A percentile compares a stretch with the other conserved stretches of the same genome.
These are phyloP conservation scores for Dexiosoma caninum DNA, from an alignment of 2,888 invertebrate genomes.

Conservation along the genomic window DNA sequence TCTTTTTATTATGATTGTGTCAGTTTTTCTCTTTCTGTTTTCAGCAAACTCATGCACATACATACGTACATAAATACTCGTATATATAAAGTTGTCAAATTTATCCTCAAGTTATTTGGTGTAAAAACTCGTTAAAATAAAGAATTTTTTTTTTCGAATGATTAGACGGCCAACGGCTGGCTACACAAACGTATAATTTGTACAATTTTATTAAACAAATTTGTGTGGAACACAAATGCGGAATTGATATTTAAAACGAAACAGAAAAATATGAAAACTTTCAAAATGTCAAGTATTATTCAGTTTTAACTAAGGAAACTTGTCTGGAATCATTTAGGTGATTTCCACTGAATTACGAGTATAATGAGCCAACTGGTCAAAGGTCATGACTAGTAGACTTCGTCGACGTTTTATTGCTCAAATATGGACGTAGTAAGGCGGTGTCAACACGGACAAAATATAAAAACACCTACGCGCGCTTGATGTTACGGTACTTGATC, in stretches of 20 bases:
- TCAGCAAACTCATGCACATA: no score
- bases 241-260: neutral
- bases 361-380: no score
- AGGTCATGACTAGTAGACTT: no score
- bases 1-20: constrained; percentile 13
- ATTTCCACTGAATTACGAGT: no score
- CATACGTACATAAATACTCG: neutral
- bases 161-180: constrained; percentile 25
- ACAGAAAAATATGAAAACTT: neutral
- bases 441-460: no score
- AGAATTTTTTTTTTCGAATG: neutral
- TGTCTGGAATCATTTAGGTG: no score
- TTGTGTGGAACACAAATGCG: neutral
- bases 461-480: no score
- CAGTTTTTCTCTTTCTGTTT: neutral
- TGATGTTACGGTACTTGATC: no score
- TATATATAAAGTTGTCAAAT: constrained; percentile 11
- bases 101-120: neutral
- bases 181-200: constrained; percentile 24
- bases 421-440: no score
- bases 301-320: no score
- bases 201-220: constrained; percentile 21
- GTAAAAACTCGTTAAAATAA: neutral
- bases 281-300: neutral
- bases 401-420: no score